Base-by-base conservation (phyloP, 2,113 vertebrate species). In the Datnioides undecimradiatus region DNA sequence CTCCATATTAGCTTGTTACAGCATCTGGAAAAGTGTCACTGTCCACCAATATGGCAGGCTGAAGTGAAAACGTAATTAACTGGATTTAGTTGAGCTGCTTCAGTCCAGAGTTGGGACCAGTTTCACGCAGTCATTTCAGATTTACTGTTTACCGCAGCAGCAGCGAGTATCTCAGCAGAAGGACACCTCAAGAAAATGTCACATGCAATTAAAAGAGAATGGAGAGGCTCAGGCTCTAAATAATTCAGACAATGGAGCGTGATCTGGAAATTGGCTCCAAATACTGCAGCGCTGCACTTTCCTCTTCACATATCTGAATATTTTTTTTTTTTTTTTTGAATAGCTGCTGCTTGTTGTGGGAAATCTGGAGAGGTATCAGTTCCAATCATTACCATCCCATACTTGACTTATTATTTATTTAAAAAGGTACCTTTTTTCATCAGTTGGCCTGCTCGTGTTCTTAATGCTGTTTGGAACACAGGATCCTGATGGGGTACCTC, bases 121-220 rank as follows among this genome's bases (percentile, higher is more conserved):
- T 85, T 79, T 85, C 57, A 71, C 76, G 36, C 84, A 85, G 63
- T 77, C 73, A 69, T 84, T 66, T 85, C 83, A 89, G 87, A 89
- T 87, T 85, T 87, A 88, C 82, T 90, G 90, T 93, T 92, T 90
- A 90, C 76, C 31, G 71, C 73, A 38, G 78, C 64, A 78, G 79
- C 69, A 73, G 73, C 21, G 73, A 83, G 75, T 52, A 12, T 73
- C 65, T 82, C 52, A 78, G 83, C 92, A 90, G 84, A 85, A 80
- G 76, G 87, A 92, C 87, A 90, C 76, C 83, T 88, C 87, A 49
- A 87, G 88, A 84, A 93, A 93, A 94, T 91, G 93, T 91, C 91
- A 93, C 90, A 84, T 76, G 83, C 90, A 94, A 93, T 94, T 93
- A 93, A 92, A 85, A 87, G 87, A 87, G 86, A 84, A 87, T 40